phyloP scores from a whole-genome alignment of 2,797 vertebrate species.

The Craterocephalus amniculus region DNA sequence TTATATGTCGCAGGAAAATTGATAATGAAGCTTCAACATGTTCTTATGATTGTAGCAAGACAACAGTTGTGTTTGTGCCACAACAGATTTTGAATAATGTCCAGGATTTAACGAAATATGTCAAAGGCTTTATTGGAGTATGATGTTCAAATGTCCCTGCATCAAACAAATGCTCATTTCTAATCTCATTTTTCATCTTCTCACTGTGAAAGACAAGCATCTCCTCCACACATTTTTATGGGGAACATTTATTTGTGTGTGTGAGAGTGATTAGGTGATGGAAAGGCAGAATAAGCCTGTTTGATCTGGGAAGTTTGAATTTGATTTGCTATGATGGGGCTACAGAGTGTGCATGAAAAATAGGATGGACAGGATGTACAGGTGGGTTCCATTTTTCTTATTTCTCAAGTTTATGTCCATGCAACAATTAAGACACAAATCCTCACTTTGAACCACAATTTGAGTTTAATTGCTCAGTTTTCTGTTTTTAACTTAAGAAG shows the following conservation, averaged over 20 bases:
- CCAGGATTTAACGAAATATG: slow-evolving; percentile 61
- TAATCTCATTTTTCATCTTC: slow-evolving; percentile 74
- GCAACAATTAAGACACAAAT: neutral
- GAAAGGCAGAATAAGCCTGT: slow-evolving; percentile 63
- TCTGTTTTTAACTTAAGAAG: too few relatives aligned
- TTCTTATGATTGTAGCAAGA: slow-evolving; percentile 4
- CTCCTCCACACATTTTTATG: slow-evolving; percentile 57
- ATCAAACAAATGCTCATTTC: slow-evolving; percentile 44
- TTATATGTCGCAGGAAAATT: neutral
- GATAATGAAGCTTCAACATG: neutral
- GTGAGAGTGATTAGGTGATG: slow-evolving; percentile 8
- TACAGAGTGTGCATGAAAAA: slow-evolving; percentile 57
- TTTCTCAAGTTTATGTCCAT: slow-evolving; percentile 16
- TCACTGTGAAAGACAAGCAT: slow-evolving; percentile 62
- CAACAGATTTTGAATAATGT: slow-evolving; percentile 41
- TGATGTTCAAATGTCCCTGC: slow-evolving; percentile 55
- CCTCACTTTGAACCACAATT: slow-evolving; percentile 19
- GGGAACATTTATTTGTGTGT: slow-evolving; percentile 32
- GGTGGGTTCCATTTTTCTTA: slow-evolving; percentile 51
- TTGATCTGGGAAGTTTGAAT: slow-evolving; percentile 79
- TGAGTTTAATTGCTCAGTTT: neutral
- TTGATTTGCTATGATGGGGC: slow-evolving; percentile 75
- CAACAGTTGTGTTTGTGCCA: slow-evolving; percentile 10
- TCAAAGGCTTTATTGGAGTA: slow-evolving; percentile 61
- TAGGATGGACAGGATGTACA: slow-evolving; percentile 46